Conservation (phyloP, 2,797 vertebrate species). For the Siniperca obscura region DNA sequence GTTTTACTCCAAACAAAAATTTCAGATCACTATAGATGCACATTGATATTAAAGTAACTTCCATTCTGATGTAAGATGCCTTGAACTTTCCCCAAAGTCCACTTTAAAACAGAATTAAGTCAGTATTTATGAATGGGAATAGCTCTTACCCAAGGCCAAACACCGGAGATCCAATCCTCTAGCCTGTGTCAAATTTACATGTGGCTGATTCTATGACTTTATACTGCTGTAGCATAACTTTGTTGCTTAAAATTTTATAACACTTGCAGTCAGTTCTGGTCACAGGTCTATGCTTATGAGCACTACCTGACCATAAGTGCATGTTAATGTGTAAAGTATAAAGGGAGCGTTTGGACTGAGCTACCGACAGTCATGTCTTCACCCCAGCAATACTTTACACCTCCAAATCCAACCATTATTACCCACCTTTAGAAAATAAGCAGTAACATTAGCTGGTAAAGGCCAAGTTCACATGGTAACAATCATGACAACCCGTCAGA, state of each 20-base stretch:
- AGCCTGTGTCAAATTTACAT: constrained; percentile 15
- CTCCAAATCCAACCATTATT: constrained; percentile 34
- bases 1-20: constrained; percentile 1
- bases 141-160: constrained; percentile 30
- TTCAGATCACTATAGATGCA: neutral
- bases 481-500: constrained; percentile 53
- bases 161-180: constrained; percentile 2
- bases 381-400: constrained; percentile 9
- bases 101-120: neutral
- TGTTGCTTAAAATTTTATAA: neutral
- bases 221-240: neutral
- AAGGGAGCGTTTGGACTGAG: neutral
- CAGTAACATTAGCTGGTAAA: constrained; percentile 54
- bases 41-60: constrained; percentile 6
- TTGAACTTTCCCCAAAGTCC: constrained; percentile 4
- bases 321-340: neutral
- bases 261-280: constrained; percentile 2
- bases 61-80: constrained; percentile 1
- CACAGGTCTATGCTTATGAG: neutral
- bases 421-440: constrained; percentile 56
- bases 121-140: constrained; percentile 8
- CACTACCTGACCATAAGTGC: neutral
- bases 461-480: constrained; percentile 59
- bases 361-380: neutral
- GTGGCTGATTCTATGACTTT: neutral